phyloP scores from a whole-genome alignment of 2,113 vertebrate species.

The Penelope pileata region DNA sequence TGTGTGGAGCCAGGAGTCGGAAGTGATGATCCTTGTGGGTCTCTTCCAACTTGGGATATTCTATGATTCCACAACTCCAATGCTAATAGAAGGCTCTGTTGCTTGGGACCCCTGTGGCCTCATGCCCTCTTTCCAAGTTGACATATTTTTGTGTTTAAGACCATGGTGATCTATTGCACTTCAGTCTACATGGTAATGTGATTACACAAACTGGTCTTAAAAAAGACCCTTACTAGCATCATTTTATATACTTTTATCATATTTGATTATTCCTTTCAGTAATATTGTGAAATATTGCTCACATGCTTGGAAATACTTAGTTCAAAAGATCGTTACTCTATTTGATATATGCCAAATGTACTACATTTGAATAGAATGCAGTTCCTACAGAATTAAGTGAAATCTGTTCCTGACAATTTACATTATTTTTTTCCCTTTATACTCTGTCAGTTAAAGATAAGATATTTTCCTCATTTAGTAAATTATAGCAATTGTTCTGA shows the following conservation, averaged over 20 bases:
- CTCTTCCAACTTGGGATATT: neutral
- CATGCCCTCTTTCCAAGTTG: neutral
- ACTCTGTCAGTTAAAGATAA: neutral
- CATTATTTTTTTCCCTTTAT: neutral
- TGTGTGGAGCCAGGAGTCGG: neutral
- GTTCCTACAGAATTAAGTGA: neutral
- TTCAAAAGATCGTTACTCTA: neutral
- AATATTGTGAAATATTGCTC: neutral
- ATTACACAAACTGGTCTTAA: neutral
- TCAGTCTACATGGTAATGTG: neutral
- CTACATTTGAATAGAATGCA: neutral
- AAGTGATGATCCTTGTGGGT: neutral
- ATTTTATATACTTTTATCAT: neutral
- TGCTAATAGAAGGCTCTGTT: neutral
- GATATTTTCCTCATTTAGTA: neutral
- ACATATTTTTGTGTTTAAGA: neutral
- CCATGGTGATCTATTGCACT: neutral
- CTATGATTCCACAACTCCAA: neutral
- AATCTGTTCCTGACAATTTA: neutral
- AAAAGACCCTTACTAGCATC: neutral
- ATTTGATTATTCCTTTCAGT: neutral
- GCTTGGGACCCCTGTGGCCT: neutral
- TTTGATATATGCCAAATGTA: neutral
- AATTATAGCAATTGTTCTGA: neutral
- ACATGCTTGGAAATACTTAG: fast-evolving